Conservation (phyloP, 2,888 invertebrate genomes). For the Melipona beecheii region DNA sequence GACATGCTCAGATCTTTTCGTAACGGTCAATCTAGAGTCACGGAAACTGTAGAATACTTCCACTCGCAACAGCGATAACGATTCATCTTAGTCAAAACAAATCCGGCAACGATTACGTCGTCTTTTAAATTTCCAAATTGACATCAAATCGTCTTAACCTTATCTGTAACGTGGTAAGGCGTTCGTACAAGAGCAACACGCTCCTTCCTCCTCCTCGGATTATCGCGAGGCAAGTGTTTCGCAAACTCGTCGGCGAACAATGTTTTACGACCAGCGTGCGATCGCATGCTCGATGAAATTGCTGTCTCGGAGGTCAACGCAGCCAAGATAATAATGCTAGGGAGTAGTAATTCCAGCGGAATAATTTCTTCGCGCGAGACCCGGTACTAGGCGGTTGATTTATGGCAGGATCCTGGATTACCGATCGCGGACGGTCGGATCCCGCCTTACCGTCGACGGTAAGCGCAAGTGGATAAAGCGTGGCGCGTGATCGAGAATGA, state of each 20-base stretch:
- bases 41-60: background rate
- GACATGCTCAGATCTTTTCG: background rate
- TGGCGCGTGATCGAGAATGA: background rate
- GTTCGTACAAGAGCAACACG: background rate
- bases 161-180: background rate
- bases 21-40: background rate
- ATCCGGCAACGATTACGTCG: background rate
- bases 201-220: background rate
- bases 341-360: constrained; percentile 63
- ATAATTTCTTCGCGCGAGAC: constrained; percentile 64
- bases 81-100: background rate
- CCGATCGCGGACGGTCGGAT: constrained; percentile 68
- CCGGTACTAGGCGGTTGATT: constrained; percentile 63
- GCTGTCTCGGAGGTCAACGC: constrained; percentile 28
- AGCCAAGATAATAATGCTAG: constrained; percentile 28
- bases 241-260: background rate
- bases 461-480: constrained; percentile 26
- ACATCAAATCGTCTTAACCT: background rate
- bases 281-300: constrained; percentile 15
- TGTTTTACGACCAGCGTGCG: constrained; percentile 23
- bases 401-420: constrained; percentile 76
- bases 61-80: background rate
- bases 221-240: constrained; percentile 5
- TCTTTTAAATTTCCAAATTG: background rate
- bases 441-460: constrained; percentile 70